These are phyloP conservation scores for Meles meles DNA, from an alignment of 2,113 vertebrate genomes.

Conservation along the genomic window DNA sequence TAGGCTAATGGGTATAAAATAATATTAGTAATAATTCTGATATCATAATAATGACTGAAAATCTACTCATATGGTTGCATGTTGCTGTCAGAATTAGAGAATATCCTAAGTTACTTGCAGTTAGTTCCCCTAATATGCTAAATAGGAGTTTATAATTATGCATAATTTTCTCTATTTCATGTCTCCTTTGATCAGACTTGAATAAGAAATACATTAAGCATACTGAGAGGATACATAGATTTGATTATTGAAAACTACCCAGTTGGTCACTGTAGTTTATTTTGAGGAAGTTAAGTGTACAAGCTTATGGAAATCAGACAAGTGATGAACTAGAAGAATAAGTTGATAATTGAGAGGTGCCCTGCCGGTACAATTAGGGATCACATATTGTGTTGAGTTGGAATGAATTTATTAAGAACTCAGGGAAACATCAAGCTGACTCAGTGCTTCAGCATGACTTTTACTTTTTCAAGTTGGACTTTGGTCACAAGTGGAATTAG, in stretches of 20 bases:
- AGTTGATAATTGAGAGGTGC: neutral
- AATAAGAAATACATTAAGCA: neutral
- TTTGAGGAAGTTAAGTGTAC: neutral
- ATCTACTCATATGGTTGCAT: neutral
- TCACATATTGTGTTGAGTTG: conserved; percentile 24
- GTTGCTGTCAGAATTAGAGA: neutral
- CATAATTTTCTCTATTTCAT: neutral
- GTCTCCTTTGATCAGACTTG: neutral
- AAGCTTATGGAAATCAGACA: neutral
- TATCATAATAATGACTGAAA: neutral
- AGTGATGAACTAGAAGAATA: conserved; percentile 32
- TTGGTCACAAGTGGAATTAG: neutral
- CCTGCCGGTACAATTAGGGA: neutral
- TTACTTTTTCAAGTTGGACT: neutral
- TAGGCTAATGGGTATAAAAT: neutral
- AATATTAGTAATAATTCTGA: neutral
- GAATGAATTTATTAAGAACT: conserved; percentile 20
- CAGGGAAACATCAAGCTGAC: neutral
- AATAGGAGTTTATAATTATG: neutral
- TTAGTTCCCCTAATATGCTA: neutral
- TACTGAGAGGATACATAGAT: neutral
- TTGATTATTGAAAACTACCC: conserved; percentile 35
- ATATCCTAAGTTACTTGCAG: neutral
- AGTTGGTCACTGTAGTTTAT: neutral
- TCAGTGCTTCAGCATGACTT: neutral